phyloP scores from a whole-genome alignment of 2,797 vertebrate species.

The Diplodus sargus region DNA sequence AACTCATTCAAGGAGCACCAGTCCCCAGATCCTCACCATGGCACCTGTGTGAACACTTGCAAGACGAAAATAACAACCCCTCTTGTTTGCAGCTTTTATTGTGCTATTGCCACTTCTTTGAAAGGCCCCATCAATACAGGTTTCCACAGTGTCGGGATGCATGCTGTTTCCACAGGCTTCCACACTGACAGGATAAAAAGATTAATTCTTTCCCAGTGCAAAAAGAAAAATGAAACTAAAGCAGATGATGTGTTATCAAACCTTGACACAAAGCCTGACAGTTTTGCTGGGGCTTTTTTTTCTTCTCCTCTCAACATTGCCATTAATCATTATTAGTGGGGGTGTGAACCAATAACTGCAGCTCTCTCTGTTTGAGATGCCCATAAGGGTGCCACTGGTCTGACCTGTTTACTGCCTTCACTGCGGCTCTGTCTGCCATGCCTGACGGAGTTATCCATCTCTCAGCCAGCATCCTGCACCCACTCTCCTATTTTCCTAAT shows the following conservation, averaged over 20 bases:
- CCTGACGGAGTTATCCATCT: slow-evolving; percentile 80
- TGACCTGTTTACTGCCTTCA: slow-evolving; percentile 76
- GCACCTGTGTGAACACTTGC: slow-evolving; percentile 16
- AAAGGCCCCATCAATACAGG: slow-evolving; percentile 7
- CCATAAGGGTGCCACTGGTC: slow-evolving; percentile 61
- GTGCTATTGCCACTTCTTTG: slow-evolving; percentile 2
- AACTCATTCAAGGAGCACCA: slow-evolving; percentile 28
- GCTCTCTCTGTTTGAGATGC: slow-evolving; percentile 53
- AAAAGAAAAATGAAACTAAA: slow-evolving; percentile 35
- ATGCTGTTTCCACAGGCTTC: slow-evolving; percentile 11
- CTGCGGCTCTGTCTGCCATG: slow-evolving; percentile 70
- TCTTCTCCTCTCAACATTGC: slow-evolving; percentile 38
- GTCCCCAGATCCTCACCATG: slow-evolving; percentile 16
- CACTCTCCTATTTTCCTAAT: slow-evolving; percentile 75
- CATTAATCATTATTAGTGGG: slow-evolving; percentile 71
- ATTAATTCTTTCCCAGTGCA: neutral
- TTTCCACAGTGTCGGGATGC: slow-evolving; percentile 10
- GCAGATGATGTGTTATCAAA: slow-evolving; percentile 36
- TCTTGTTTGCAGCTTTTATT: slow-evolving; percentile 29
- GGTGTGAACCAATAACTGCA: slow-evolving; percentile 57
- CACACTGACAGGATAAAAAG: slow-evolving; percentile 6
- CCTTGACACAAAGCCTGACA: slow-evolving; percentile 30
- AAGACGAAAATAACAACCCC: slow-evolving; percentile 24
- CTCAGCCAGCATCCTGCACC: slow-evolving; percentile 69
- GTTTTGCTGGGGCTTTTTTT: slow-evolving; percentile 24